Evolutionary conservation across 2,113 vertebrate species (phyloP), one percentile per base, ranked within the genome.

Genomic region (Hassar affinis): DNA sequence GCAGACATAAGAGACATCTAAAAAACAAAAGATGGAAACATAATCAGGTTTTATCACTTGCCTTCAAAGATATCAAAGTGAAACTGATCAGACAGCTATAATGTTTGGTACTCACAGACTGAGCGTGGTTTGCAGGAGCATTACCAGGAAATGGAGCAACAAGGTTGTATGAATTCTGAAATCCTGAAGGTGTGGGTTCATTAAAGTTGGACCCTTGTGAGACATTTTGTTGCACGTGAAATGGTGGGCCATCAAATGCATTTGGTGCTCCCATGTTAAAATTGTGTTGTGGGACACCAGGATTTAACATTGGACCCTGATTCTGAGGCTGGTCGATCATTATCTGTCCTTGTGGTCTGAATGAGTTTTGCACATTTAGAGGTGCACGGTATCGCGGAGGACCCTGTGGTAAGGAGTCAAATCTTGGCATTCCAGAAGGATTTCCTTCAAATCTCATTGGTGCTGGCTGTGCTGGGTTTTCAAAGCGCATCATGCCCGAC

Each of bases 381-480:
- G 93, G 91, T 6, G 88, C 83, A 0, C 84, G 64, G 89, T 94
- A 92, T 91, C 95, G 9, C 91, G 90, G 69, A 93, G 94, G 87
- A 64, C 92, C 93, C 25, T 96, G 96, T 30, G 93, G 92, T 9
- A 94, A 85, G 33, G 94, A 93, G 17, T 98, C 96, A 83, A 94
- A 94, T 78, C 92, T 92, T 0, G 93, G 91, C 12, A 94, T 95
- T 6, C 86, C 90, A 54, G 92, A 89, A 0, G 93, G 91, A 9
- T 95, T 93, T 62, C 93, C 90, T 80, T 98, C 96, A 86, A 96
- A 97, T 85, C 96, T 93, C 89, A 95, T 91, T 51, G 93, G 92
- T 59, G 95, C 95, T 4, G 93, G 91, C 88, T 96, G 97, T 54
- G 91, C 93, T 76, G 96, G 93, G 33, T 93, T 94, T 56, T 97